Base-by-base conservation (phyloP, 2,888 invertebrate species). In the Mechanitis messenoides region DNA sequence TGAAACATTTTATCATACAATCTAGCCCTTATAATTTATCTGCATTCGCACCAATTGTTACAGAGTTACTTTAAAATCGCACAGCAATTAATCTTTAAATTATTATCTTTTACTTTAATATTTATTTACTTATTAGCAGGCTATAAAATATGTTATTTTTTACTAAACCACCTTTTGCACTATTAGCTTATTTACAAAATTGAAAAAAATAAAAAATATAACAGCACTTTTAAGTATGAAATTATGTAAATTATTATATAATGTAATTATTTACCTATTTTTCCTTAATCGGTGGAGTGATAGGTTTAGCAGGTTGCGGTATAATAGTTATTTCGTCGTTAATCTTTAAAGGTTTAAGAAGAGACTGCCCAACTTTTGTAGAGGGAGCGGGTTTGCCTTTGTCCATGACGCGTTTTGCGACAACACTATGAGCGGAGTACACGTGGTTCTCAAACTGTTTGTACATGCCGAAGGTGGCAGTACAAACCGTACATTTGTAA, bases 401-500 rank as follows among this genome's bases (percentile, higher is more conserved):
- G 62, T 88, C 87, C 72, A 86, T 84, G 1, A 83, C 84, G 3
- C 95, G 93, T 77, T 96, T 96, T 47, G 96, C 96, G 28, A 96
- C 96, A 31, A 96, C 95, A 79, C 96, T 96, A 77, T 97, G 97
- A 31, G 96, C 97, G 47, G 96, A 96, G 78, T 97, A 97, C 5
- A 97, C 97, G 81, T 97, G 97, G 81, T 95, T 97, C 81, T 97
- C 97, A 75, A 97, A 97, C 77, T 96, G 95, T 86, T 96, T 96
- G 91, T 97, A 97, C 96, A 97, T 96, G 74, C 96, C 96, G 78
- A 97, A 97, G 3, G 97, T 97, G 33, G 97, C 97, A 47, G 97
- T 96, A 83, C 97, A 97, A 38, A 97, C 97, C 11, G 97, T 97
- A 85, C 97, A 97, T 85, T 97, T 97, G 91, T 97, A 97, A 42